phyloP scores from a whole-genome alignment of 2,113 vertebrate species.

The Sceloporus undulatus region DNA sequence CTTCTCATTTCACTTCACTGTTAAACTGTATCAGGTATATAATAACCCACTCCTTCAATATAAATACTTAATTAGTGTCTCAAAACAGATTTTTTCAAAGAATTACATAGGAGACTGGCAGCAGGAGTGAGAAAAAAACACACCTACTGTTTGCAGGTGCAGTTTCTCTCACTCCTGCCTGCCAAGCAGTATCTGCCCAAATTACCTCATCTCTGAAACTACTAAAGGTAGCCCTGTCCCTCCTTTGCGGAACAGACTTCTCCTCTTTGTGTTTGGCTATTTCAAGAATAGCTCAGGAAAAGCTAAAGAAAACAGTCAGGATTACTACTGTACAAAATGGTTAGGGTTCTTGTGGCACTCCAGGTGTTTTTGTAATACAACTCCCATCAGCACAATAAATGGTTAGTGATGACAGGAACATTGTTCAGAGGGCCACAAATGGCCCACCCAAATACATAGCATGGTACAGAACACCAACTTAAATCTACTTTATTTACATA shows the following conservation, averaged over 20 bases:
- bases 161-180: not conserved
- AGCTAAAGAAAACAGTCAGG: not conserved
- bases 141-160: not conserved
- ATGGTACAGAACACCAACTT: not conserved
- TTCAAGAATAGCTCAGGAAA: not conserved
- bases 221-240: not conserved
- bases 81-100: not conserved
- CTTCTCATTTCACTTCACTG: too few relatives aligned
- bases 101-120: not conserved
- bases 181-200: not conserved
- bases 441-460: too few relatives aligned
- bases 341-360: too few relatives aligned
- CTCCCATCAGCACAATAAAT: too few relatives aligned
- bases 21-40: too few relatives aligned
- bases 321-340: not conserved
- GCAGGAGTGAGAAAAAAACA: not conserved
- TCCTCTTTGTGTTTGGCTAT: not conserved
- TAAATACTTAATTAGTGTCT: not conserved
- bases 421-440: too few relatives aligned
- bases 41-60: not conserved
- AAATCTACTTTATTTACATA: not conserved
- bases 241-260: not conserved
- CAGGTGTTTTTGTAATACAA: too few relatives aligned
- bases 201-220: not conserved
- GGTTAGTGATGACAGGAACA: too few relatives aligned